These are phyloP conservation scores for Boulengeromyrus knoepffleri DNA, from an alignment of 2,113 vertebrate species.

Conservation along the genomic window DNA sequence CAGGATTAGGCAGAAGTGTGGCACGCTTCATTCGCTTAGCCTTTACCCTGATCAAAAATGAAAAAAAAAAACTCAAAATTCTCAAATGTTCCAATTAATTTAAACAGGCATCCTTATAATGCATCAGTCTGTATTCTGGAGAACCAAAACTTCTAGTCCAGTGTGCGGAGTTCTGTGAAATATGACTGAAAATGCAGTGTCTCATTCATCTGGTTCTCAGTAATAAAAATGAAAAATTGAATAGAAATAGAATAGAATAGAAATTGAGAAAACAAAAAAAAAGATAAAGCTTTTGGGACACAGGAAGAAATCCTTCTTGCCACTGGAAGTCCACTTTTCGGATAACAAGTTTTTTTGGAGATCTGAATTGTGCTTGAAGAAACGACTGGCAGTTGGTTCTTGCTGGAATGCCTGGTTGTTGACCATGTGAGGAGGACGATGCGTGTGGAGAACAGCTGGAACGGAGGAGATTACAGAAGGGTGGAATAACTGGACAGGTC, in stretches of 20 bases:
- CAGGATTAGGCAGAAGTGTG: background rate
- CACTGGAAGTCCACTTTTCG: conserved; percentile 1
- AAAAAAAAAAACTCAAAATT: background rate
- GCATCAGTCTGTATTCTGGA: background rate
- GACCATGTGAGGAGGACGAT: background rate
- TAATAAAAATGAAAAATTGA: background rate
- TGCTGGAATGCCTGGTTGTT: conserved; percentile 14
- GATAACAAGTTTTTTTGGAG: background rate
- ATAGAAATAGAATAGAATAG: background rate
- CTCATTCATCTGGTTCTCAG: background rate
- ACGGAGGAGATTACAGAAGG: conserved; percentile 15
- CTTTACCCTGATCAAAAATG: background rate
- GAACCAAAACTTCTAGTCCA: background rate
- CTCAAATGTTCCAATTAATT: background rate
- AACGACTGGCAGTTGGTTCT: conserved; percentile 9
- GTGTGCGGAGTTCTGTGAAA: background rate
- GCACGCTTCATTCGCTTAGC: background rate
- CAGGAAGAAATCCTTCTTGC: background rate
- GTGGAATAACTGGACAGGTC: background rate
- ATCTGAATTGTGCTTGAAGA: background rate
- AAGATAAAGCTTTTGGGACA: conserved; percentile 1
- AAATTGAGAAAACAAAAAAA: background rate
- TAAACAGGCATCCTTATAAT: background rate
- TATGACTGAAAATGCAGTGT: background rate
- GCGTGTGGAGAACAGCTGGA: background rate